Conservation (phyloP, 2,888 invertebrate genomes). For the Camptogramma bilineatum region DNA sequence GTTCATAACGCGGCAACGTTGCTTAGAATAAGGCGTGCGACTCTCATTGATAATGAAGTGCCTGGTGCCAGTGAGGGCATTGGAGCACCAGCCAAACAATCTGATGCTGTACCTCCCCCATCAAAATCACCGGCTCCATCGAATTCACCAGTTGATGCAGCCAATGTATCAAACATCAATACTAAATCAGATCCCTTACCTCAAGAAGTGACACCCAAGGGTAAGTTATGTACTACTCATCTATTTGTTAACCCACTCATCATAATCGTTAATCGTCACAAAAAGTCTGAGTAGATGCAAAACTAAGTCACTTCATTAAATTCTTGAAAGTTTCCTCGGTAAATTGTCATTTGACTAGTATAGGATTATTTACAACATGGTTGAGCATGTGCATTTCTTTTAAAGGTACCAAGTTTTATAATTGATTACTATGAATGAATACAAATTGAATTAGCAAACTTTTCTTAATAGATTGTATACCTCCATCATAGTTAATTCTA, state of each 20-base stretch:
- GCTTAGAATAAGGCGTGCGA: slow-evolving; percentile 55
- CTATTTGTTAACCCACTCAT: neutral
- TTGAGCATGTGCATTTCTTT: too few relatives aligned
- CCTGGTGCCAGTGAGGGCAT: slow-evolving; percentile 53
- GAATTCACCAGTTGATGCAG: slow-evolving; percentile 1
- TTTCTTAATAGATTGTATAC: too few relatives aligned
- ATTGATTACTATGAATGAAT: too few relatives aligned
- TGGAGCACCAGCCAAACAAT: slow-evolving; percentile 25
- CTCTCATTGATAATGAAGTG: slow-evolving; percentile 21
- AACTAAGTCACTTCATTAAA: too few relatives aligned
- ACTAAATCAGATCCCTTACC: neutral
- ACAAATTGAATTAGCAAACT: too few relatives aligned
- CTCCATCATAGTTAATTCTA: too few relatives aligned
- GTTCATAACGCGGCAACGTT: slow-evolving; percentile 60
- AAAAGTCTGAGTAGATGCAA: too few relatives aligned
- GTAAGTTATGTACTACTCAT: slow-evolving; percentile 6
- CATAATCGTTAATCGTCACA: too few relatives aligned
- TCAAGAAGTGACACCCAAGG: slow-evolving; percentile 14
- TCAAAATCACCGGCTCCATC: neutral
- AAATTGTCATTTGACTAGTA: too few relatives aligned
- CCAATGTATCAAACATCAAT: neutral
- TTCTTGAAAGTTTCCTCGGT: too few relatives aligned
- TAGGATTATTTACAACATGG: too few relatives aligned
- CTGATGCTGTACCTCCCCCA: slow-evolving; percentile 8
- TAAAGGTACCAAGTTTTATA: too few relatives aligned